These are phyloP conservation scores for Diarsia mendica DNA, from an alignment of 2,888 invertebrate genomes.

Conservation along the genomic window DNA sequence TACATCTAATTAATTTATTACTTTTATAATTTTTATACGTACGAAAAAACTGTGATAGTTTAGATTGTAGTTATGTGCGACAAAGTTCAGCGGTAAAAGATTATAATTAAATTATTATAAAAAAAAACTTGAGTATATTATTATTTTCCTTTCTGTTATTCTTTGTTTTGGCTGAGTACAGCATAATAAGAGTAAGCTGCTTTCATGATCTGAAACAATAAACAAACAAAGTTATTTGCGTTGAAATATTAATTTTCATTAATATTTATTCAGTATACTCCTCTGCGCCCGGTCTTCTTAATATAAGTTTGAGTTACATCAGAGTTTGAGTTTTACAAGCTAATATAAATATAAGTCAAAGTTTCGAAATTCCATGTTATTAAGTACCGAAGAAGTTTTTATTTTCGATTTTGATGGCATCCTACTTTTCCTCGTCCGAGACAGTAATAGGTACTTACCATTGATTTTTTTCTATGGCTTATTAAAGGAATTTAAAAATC, in stretches of 20 bases:
- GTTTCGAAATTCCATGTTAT: conserved; percentile 21
- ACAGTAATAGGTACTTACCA: not conserved
- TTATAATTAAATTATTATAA: conserved; percentile 67
- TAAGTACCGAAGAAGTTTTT: conserved; percentile 17
- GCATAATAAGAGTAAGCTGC: conserved; percentile 68
- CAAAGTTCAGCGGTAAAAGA: conserved; percentile 66
- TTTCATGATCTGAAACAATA: conserved; percentile 83
- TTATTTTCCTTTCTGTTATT: conserved; percentile 24
- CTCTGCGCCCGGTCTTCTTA: not conserved
- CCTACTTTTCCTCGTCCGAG: not conserved
- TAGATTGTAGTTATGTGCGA: conserved; percentile 78
- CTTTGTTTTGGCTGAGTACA: conserved; percentile 62
- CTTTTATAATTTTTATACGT: conserved; percentile 80
- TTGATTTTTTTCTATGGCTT: not conserved
- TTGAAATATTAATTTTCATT: conserved; percentile 31
- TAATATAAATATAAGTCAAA: conserved; percentile 19
- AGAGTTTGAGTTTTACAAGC: conserved; percentile 31
- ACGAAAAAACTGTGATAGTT: conserved; percentile 86
- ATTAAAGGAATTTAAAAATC: conserved; percentile 3
- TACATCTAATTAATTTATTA: conserved; percentile 73
- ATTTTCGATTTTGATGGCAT: not conserved
- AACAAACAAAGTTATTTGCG: conserved; percentile 66
- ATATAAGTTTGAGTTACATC: conserved; percentile 32
- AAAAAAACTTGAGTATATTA: conserved; percentile 7
- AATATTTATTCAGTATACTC: conserved; percentile 21